Evolutionary conservation across 1,140 invertebrate species (phyloP).

Genomic region (Drosophila navojoa): DNA sequence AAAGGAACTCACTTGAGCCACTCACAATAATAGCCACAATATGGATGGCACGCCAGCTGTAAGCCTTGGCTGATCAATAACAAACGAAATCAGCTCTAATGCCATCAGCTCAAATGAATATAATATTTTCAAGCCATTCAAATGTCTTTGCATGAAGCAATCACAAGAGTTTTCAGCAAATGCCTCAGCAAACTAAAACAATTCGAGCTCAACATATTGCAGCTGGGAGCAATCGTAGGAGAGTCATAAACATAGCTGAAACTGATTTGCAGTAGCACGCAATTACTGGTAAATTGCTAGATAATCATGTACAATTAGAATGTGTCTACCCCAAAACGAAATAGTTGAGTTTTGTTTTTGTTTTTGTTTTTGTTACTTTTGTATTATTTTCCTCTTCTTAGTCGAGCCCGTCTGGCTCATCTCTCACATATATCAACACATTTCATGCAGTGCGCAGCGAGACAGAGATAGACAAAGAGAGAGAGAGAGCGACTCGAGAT

Average conservation of each 20-base stretch:
- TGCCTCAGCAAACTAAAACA: background rate
- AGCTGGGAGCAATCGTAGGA: background rate
- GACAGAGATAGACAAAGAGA: background rate
- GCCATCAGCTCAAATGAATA: too few species aligned
- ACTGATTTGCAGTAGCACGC: conserved; percentile 18
- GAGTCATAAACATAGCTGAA: conserved; percentile 1
- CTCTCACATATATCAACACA: conserved; percentile 71
- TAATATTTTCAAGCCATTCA: too few species aligned
- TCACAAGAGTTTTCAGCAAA: background rate
- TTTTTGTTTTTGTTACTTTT: background rate
- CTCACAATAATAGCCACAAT: too few species aligned
- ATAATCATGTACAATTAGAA: conserved; percentile 51
- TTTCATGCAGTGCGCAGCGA: conserved; percentile 54
- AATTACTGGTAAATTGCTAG: conserved; percentile 41
- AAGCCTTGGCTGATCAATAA: too few species aligned
- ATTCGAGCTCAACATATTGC: background rate
- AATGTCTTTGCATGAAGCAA: too few species aligned
- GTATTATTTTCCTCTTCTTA: conserved; percentile 2
- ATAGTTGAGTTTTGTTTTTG: conserved; percentile 26
- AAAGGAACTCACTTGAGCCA: too few species aligned
- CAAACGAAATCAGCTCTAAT: too few species aligned
- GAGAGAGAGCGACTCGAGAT: conserved; percentile 37
- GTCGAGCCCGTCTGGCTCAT: conserved; percentile 31
- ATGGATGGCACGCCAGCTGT: too few species aligned
- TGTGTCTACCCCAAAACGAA: conserved; percentile 22